A percentile compares a stretch with the other conserved stretches of the same genome.
Conservation (phyloP, 1,140 invertebrate species). For the Bombus consobrinus region DNA sequence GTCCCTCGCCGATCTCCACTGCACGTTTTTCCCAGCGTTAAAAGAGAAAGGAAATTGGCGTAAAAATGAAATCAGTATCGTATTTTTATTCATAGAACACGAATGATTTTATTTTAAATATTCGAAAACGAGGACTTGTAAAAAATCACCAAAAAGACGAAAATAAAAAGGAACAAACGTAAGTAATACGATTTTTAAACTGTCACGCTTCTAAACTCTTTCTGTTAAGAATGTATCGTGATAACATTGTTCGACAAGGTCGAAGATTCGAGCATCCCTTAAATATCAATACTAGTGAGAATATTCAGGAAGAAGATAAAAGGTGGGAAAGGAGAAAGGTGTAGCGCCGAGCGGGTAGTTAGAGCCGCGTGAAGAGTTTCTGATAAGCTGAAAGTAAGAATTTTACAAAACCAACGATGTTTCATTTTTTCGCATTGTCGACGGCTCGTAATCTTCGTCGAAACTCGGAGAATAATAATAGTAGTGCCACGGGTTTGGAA, state of each 20-base stretch:
- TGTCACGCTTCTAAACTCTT: too few species aligned
- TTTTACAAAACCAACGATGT: neutral
- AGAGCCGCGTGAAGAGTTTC: neutral
- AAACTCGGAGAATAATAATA: neutral
- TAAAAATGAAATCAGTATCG: neutral
- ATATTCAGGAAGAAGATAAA: neutral
- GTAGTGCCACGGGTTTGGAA: neutral
- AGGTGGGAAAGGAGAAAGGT: too few species aligned
- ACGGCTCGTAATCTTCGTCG: neutral
- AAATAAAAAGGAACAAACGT: too few species aligned
- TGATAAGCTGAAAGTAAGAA: neutral
- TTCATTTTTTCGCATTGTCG: neutral
- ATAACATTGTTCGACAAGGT: too few species aligned
- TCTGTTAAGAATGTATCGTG: too few species aligned
- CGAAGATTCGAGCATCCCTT: too few species aligned
- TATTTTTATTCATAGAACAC: accelerated
- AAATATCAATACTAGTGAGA: neutral
- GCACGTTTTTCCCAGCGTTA: neutral
- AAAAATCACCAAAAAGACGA: too few species aligned
- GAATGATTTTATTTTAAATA: neutral
- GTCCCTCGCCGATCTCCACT: neutral
- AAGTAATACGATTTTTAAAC: too few species aligned
- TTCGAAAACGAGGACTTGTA: neutral
- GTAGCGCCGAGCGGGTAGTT: neutral
- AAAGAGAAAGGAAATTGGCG: neutral